Conservation (phyloP, 1,140 invertebrate species). For the Pogonomyrmex barbatus region DNA sequence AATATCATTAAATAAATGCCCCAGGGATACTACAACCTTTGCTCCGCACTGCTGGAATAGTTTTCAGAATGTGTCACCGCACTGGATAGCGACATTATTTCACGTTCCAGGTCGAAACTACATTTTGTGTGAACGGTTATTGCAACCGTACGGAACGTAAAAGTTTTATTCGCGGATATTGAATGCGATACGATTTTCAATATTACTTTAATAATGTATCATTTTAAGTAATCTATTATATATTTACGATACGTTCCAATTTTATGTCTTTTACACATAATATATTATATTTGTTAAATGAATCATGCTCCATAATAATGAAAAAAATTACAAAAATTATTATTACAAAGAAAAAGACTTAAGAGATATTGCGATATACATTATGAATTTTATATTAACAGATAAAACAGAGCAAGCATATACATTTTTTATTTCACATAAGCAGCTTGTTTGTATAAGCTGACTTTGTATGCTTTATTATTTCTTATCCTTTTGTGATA, state of each 20-base stretch:
- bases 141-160: not conserved
- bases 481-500: too few relatives aligned
- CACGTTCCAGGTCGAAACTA: conserved; percentile 19
- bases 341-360: too few relatives aligned
- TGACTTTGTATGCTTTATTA: too few relatives aligned
- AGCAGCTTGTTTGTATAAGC: too few relatives aligned
- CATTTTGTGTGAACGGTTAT: conserved; percentile 1
- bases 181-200: not conserved
- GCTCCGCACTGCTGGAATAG: conserved; percentile 59
- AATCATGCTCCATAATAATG: too few relatives aligned
- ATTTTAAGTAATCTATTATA: not conserved
- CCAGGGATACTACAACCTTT: conserved; percentile 67
- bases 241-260: not conserved
- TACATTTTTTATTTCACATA: too few relatives aligned
- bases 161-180: not conserved
- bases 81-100: conserved; percentile 24
- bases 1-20: conserved; percentile 62
- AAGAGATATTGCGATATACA: too few relatives aligned
- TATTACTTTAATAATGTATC: not conserved
- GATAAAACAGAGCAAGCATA: not conserved
- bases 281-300: too few relatives aligned
- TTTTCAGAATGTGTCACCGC: conserved; percentile 68
- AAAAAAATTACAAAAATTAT: too few relatives aligned
- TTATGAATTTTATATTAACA: not conserved
- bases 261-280: not conserved